These are phyloP conservation scores for Lepidostoma basale DNA, from an alignment of 1,140 invertebrate species.

Conservation along the genomic window DNA sequence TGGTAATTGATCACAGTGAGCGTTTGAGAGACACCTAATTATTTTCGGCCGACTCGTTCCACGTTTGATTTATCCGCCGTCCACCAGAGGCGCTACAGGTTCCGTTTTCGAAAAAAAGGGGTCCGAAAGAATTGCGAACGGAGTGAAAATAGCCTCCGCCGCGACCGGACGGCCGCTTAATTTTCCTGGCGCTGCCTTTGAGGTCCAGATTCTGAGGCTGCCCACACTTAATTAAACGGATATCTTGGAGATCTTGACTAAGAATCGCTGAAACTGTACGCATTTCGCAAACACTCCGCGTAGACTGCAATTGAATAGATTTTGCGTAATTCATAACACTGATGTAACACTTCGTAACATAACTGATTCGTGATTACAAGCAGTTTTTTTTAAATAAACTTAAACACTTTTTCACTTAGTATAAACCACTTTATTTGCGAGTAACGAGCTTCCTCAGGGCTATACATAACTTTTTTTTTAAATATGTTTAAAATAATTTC, in stretches of 20 bases:
- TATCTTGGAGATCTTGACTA: constrained; percentile 9
- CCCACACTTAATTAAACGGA: constrained; percentile 12
- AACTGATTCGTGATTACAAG: too few species aligned
- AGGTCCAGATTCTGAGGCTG: background rate
- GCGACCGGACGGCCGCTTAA: constrained; percentile 3
- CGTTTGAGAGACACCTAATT: constrained; percentile 47
- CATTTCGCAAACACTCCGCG: too few species aligned
- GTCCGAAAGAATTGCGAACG: background rate
- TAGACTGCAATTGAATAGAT: too few species aligned
- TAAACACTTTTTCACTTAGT: too few species aligned
- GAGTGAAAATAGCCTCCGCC: constrained; percentile 11
- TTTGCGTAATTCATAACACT: too few species aligned
- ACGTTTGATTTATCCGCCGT: constrained; percentile 42
- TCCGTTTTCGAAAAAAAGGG: background rate
- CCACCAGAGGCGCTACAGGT: constrained; percentile 36
- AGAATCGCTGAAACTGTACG: too few species aligned
- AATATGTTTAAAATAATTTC: too few species aligned
- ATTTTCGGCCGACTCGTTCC: constrained; percentile 46
- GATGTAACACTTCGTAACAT: too few species aligned
- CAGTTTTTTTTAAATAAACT: too few species aligned
- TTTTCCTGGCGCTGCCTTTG: constrained; percentile 2
- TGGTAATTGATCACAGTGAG: constrained; percentile 42
- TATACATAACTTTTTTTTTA: too few species aligned
- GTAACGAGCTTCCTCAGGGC: too few species aligned
- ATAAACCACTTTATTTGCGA: too few species aligned